Evolutionary conservation across 2,888 invertebrate genomes (phyloP), one percentile per base, ranked within the genome.

Genomic region (Xestia ashworthii): DNA sequence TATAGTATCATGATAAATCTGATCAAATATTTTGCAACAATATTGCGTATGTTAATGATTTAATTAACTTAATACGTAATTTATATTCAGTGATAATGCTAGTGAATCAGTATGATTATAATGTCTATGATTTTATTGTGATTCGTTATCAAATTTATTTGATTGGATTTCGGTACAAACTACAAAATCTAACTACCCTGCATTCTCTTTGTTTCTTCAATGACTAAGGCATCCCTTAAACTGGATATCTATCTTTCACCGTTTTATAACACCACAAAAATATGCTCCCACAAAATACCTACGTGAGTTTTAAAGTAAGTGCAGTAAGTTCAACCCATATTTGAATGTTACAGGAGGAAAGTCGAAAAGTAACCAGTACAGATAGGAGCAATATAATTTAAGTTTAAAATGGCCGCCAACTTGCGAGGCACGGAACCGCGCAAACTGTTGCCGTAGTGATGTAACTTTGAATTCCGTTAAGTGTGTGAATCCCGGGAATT

Each of bases 331-430:
- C 12, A 32, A 32, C 1, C 62, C 53, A 76, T 72, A 81, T 87
- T 77, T 74, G 46, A 67, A 81, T 38, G 16, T 73, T 68, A 71
- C 53, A 6, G 38, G 46, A 64, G 71, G 64, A 65, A 70, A 77
- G 72, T 75, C 66, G 46, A 77, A 84, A 86, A 85, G 77, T 82
- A 76, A 78, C 75, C 65, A 67, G 60, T 68, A 81, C 58, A 81
- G 87, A 83, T 82, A 87, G 62, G 62, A 41, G 74, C 76, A 81
- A 89, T 89, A 87, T 87, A 87, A 89, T 87, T 86, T 87, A 88
- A 89, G 90, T 89, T 89, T 87, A 88, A 89, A 88, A 89, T 87
- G 86, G 83, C 80, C 73, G 44, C 74, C 55, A 84, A 88, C 85
- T 87, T 84, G 78, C 78, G 62, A 70, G 75, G 70, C 44, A 67